phyloP scores from a whole-genome alignment of 2,113 vertebrate genomes.

The Capricornis sumatraensis region DNA sequence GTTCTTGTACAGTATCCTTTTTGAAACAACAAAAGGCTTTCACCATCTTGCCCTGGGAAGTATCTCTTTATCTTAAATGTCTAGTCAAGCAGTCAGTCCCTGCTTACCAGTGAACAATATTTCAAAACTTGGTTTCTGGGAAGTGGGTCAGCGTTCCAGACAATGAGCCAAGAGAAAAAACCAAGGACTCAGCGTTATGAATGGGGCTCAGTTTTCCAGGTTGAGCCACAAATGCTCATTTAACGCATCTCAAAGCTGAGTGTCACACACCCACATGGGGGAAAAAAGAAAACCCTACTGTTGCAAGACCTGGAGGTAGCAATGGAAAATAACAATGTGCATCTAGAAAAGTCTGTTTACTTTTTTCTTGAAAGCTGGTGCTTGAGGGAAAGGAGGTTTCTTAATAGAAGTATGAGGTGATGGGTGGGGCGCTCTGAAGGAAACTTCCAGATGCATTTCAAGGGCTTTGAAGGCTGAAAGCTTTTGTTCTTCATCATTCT shows the following conservation, averaged over 20 bases:
- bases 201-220: background rate
- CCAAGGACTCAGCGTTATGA: background rate
- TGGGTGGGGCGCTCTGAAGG: background rate
- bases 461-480: background rate
- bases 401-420: background rate
- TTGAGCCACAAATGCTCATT: background rate
- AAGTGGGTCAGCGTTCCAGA: background rate
- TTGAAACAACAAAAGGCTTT: background rate
- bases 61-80: background rate
- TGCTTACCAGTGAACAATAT: background rate
- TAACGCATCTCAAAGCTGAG: background rate
- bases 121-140: background rate
- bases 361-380: constrained; percentile 15
- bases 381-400: background rate
- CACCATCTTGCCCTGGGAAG: background rate
- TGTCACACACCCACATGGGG: background rate
- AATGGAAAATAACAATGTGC: background rate
- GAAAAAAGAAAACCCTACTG: background rate
- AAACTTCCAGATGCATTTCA: background rate
- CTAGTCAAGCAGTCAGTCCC: background rate
- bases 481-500: background rate
- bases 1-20: background rate
- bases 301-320: background rate
- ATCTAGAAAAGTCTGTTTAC: background rate
- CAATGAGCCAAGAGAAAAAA: background rate